Percentiles rank a stretch among this genome's conserved stretches.
Conservation (phyloP, 2,888 invertebrate genomes). For the Drosophila mettleri region DNA sequence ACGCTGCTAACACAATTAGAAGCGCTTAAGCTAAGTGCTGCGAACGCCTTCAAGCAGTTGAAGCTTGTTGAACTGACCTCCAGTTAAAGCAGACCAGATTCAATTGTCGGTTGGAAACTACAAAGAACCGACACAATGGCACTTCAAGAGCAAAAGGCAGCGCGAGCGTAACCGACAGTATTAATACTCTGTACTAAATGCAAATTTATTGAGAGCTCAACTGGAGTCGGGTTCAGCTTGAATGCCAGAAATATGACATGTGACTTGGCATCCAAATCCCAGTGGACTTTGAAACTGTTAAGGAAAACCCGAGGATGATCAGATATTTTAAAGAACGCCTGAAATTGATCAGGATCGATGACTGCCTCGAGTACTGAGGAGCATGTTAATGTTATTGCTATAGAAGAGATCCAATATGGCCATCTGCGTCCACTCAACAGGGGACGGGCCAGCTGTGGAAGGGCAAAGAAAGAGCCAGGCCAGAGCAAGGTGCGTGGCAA, state of each 20-base stretch:
- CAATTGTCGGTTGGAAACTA: conserved; percentile 1
- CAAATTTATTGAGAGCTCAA: neutral
- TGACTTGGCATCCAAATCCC: neutral
- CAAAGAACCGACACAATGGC: neutral
- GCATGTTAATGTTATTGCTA: fast-evolving
- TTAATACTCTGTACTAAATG: neutral
- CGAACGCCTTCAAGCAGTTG: conserved; percentile 21
- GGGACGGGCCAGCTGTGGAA: neutral
- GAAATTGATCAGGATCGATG: neutral
- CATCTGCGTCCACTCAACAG: neutral
- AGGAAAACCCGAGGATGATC: too few species aligned
- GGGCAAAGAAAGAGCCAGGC: neutral
- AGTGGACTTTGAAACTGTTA: neutral
- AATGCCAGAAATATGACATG: too few species aligned
- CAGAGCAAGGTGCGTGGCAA: conserved; percentile 4
- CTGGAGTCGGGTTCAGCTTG: neutral
- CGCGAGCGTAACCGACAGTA: neutral
- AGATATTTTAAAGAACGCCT: too few species aligned
- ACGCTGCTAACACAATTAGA: conserved; percentile 77
- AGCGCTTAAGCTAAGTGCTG: conserved; percentile 76
- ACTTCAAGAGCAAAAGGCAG: neutral
- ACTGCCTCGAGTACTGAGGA: too few species aligned
- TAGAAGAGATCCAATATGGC: neutral
- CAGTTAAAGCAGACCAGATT: conserved; percentile 10
- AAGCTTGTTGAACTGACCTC: conserved; percentile 30